Base-by-base conservation (phyloP, 2,797 vertebrate species). In the Clamator glandarius region DNA sequence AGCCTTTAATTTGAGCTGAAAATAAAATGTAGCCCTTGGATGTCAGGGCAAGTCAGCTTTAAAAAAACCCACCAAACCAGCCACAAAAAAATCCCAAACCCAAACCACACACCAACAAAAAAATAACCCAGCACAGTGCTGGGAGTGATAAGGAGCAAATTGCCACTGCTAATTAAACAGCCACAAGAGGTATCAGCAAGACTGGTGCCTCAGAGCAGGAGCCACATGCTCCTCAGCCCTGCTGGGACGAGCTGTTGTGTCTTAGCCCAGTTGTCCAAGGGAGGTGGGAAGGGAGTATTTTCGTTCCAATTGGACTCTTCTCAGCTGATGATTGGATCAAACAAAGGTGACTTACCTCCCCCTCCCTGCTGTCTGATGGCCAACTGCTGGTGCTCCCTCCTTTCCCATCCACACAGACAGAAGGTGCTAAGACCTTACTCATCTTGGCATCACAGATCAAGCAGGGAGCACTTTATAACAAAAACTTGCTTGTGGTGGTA, bases 1-100 rank as follows among this genome's bases (percentile, higher is more conserved):
- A 94, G 81, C 78, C 87, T 95, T 93, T 92, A 93, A 93, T 96
- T 94, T 94, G 86, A 95, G 89, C 69, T 89, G 92, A 46, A 88
- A 95, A 93, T 84, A 86, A 96, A 95, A 95, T 8, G 35, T 74
- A 92, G 92, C 58, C 62, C 64, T 87, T 54, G 77, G 93, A 94
- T 82, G 86, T 75, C 78, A 92, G 63, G 84, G 61, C 62, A 73
- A 95, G 80, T 61, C 91, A 63, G 59, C 58, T 76, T 82, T 36
- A 41, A 11, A 39, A 64, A 58, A 61, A 48, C 11, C 42, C 42
- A 44, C 33, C 5, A 48, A 25, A 16, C 23, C 29, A 36, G 4
- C 16, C 33, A 26, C 10, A 18, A 11, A 29, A 21, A 6, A 21
- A 77, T n/a, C n/a, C n/a, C n/a, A 41, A 26, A 6, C 52, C 29